These are phyloP conservation scores for Drosophila atroscutellata DNA, from an alignment of 2,888 invertebrate genomes.

Conservation along the genomic window DNA sequence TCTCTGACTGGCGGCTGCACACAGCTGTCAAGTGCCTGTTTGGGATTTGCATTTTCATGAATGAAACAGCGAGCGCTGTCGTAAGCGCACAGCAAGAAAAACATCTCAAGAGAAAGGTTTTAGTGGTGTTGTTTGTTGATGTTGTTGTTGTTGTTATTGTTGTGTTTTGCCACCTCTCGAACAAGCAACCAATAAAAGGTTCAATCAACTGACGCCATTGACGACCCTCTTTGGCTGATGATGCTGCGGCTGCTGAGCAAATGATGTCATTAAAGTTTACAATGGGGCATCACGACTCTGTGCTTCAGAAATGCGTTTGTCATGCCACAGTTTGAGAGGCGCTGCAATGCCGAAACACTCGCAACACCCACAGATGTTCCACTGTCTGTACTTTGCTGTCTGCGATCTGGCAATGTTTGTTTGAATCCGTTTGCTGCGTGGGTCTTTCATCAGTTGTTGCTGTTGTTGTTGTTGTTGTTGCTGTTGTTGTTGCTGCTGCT, in stretches of 20 bases:
- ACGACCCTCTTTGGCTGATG: conserved; percentile 2
- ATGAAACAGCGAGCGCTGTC: conserved; percentile 56
- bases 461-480: conserved; percentile 6
- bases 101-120: conserved; percentile 57
- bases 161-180: conserved; percentile 43
- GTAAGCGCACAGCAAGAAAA: conserved; percentile 11
- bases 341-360: conserved; percentile 20
- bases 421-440: conserved; percentile 48
- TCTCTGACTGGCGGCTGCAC: conserved; percentile 36
- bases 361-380: conserved; percentile 30
- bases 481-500: background rate
- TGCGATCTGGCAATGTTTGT: conserved; percentile 28
- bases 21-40: conserved; percentile 69
- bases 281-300: conserved; percentile 63
- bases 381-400: conserved; percentile 9
- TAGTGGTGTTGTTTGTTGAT: conserved; percentile 5
- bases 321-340: conserved; percentile 68
- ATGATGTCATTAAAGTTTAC: conserved; percentile 71
- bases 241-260: conserved; percentile 43
- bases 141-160: conserved; percentile 18
- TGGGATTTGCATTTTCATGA: conserved; percentile 75
- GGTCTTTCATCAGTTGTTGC: conserved; percentile 41
- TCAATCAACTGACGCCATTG: conserved; percentile 70
- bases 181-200: conserved; percentile 65
- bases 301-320: conserved; percentile 64